These are phyloP conservation scores for Mamestra configurata DNA, from an alignment of 1,140 invertebrate genomes.

Conservation along the genomic window DNA sequence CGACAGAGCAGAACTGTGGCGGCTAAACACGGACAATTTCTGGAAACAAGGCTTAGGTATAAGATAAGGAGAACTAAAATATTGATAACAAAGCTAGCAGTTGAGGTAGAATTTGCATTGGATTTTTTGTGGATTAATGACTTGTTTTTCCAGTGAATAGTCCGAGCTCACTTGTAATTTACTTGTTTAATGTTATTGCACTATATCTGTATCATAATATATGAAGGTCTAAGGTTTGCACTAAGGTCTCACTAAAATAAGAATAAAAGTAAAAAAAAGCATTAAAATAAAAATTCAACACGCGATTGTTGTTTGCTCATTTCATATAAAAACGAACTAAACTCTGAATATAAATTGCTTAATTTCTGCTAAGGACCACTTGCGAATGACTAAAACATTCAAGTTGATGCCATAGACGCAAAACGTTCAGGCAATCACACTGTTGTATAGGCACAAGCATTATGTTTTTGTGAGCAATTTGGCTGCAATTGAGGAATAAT, in stretches of 20 bases:
- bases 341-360: slow-evolving; percentile 9
- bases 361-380: not conserved
- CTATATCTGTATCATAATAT: no score
- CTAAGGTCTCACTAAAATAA: not conserved
- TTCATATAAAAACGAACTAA: slow-evolving; percentile 6
- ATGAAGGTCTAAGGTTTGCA: no score
- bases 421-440: not conserved
- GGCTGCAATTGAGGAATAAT: not conserved
- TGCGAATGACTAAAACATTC: not conserved
- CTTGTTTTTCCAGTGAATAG: no score
- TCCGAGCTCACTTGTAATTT: no score
- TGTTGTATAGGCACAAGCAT: not conserved
- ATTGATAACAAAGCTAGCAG: no score
- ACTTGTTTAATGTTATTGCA: no score
- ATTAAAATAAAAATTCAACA: not conserved
- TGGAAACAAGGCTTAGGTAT: not conserved
- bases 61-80: no score
- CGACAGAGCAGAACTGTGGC: not conserved
- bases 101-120: no score
- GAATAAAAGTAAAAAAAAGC: not conserved
- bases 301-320: not conserved
- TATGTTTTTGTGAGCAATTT: not conserved
- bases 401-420: not conserved
- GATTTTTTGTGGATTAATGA: no score
- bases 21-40: not conserved